Base-by-base conservation (phyloP, 2,888 invertebrate species). In the Pterobdella sp. region DNA sequence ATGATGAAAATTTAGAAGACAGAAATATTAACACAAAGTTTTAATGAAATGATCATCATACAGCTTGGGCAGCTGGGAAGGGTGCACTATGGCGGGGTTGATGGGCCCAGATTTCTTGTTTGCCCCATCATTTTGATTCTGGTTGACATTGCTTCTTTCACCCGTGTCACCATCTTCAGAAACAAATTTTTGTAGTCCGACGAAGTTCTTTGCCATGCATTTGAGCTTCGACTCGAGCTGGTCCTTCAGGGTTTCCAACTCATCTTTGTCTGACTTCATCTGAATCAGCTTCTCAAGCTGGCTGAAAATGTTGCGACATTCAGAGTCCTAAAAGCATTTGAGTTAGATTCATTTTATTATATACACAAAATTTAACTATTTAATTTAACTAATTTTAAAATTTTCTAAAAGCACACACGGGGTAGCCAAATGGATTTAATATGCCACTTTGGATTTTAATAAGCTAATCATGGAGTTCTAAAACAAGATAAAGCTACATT, bases 161-260 rank as follows among this genome's bases (percentile, higher is more conserved):
- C 63, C 71, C 3, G 35, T 63, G 2, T 63, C 71, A 1, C 71
- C 71, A 34, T 71, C 71, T 63, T 71, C 71, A 35, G 63, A n/a
- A 22, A 71, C 63, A 63, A 63, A 71, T 63, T 71, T 71, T 69
- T 73, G 73, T 4, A 73, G 37, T 7, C 69, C 69, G n/a, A 73
- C 64, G 42, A 73, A 69, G 35, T 63, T 68, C 69, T 73, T 73
- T n/a, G 73, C 73, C 69, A 73, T 63, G 65, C 73, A 73, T 26
- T 64, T 68, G 37, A 73, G 35, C 37, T 73, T 73, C 0, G 73
- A 34, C 73, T 73, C 73, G 29, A 73, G 26, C 56, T 73, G 73
- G 3, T 69, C 69, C 26, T 69, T 73, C 29, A 73, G 49, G 1
- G 63, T 31, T 26, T 73, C 69, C 0, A 73, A 64, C 34, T 73